These are phyloP conservation scores for Ciconia stormi DNA, from an alignment of 2,113 vertebrate genomes.

Conservation along the genomic window DNA sequence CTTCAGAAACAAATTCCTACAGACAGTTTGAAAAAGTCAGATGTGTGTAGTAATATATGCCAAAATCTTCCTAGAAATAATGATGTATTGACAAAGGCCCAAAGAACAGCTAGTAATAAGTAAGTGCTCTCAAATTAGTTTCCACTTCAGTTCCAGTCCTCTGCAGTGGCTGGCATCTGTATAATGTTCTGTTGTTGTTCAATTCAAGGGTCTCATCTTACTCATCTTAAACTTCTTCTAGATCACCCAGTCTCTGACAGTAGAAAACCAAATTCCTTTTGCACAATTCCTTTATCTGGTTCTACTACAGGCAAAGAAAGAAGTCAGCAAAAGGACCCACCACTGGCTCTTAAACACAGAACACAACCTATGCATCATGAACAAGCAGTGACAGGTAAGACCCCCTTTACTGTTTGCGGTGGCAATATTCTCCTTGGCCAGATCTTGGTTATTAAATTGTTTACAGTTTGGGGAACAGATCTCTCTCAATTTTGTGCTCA, in stretches of 20 bases:
- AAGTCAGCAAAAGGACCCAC: neutral
- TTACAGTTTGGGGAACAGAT: neutral
- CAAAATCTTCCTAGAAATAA: neutral
- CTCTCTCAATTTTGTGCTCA: neutral
- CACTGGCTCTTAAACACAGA: neutral
- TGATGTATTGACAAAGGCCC: neutral
- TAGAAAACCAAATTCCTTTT: neutral
- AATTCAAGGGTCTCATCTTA: neutral
- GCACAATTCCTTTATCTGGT: neutral
- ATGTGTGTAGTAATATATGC: neutral
- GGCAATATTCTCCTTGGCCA: neutral
- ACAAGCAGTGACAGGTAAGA: constrained; percentile 19
- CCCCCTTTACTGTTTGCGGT: neutral
- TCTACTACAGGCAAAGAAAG: neutral
- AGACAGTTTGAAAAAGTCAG: neutral
- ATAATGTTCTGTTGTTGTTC: neutral
- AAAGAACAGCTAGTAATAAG: neutral
- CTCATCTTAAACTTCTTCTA: neutral
- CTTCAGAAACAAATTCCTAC: neutral
- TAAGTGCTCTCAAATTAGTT: neutral
- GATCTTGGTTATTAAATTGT: neutral
- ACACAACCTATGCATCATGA: neutral
- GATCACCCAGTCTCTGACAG: neutral
- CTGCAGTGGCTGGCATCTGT: neutral
- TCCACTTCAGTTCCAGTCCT: neutral